phyloP scores from a whole-genome alignment of 92 coral and sea anemone species.

The Umimayanthus chanpuru region DNA sequence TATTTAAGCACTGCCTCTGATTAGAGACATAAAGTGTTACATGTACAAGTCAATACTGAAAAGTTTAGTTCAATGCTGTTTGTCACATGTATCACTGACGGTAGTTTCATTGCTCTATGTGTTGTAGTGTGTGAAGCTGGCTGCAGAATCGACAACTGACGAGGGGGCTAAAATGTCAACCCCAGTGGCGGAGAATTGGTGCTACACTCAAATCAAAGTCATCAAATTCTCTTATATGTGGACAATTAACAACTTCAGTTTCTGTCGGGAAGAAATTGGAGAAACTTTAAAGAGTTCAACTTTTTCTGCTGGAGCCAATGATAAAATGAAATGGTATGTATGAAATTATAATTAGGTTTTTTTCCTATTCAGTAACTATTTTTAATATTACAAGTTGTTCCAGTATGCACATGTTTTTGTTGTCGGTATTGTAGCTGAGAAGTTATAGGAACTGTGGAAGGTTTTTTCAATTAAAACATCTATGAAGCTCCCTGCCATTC shows the following conservation, averaged over 20 bases:
- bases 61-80: background rate
- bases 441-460: too few relatives aligned
- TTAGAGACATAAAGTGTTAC: too few relatives aligned
- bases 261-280: slow-evolving; percentile 98
- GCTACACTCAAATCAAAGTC: slow-evolving; percentile 98
- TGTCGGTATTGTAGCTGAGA: too few relatives aligned
- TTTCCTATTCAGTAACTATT: background rate
- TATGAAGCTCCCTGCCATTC: too few relatives aligned
- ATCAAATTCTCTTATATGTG: slow-evolving; percentile 99
- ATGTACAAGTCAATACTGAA: background rate
- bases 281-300: slow-evolving; percentile 98
- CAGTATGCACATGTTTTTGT: background rate
- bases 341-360: background rate
- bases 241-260: slow-evolving; percentile 98
- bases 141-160: slow-evolving; percentile 80
- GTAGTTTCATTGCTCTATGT: background rate
- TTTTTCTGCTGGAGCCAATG: slow-evolving; percentile 99
- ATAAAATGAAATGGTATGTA: slow-evolving; percentile 97
- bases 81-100: background rate
- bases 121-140: slow-evolving; percentile 67
- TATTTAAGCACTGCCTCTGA: too few relatives aligned
- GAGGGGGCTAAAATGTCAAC: slow-evolving; percentile 86
- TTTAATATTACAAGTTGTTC: background rate
- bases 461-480: too few relatives aligned
- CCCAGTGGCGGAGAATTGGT: slow-evolving; percentile 99